These are phyloP conservation scores for Sericinus montela DNA, from an alignment of 2,888 invertebrate species.

Conservation along the genomic window DNA sequence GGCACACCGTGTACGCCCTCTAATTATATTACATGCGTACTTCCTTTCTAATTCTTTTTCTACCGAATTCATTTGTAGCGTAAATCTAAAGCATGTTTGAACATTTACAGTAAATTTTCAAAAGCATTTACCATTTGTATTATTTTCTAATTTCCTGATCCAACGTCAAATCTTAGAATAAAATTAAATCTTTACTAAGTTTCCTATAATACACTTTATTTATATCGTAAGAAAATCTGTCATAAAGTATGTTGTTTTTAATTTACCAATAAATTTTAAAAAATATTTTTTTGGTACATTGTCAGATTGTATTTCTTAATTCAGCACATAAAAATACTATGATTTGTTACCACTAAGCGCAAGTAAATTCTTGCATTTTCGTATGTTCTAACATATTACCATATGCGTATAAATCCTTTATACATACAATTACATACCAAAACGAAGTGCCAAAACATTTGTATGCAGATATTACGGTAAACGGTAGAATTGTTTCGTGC, in stretches of 20 bases:
- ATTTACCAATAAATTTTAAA: too few relatives aligned
- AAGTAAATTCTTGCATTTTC: constrained; percentile 1
- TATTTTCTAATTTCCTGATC: too few relatives aligned
- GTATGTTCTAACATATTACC: constrained; percentile 20
- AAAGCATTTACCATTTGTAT: too few relatives aligned
- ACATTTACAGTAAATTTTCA: too few relatives aligned
- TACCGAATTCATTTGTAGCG: not conserved
- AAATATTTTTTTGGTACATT: too few relatives aligned
- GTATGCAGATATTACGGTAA: constrained; percentile 67
- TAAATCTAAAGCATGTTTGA: not conserved
- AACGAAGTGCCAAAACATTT: constrained; percentile 58
- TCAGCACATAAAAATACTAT: too few relatives aligned
- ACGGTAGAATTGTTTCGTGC: constrained; percentile 67
- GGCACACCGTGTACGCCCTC: constrained; percentile 21
- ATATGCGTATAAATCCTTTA: constrained; percentile 18
- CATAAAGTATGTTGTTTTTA: too few relatives aligned
- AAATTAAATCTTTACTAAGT: too few relatives aligned
- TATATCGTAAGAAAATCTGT: too few relatives aligned
- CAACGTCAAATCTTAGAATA: too few relatives aligned
- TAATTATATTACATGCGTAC: constrained; percentile 21
- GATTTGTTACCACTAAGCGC: not conserved
- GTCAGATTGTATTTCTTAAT: too few relatives aligned
- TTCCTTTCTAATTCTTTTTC: not conserved
- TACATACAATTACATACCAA: constrained; percentile 35
- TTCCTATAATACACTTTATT: too few relatives aligned